Base-by-base conservation (phyloP, 2,113 vertebrate genomes). In the Apteryx mantelli region DNA sequence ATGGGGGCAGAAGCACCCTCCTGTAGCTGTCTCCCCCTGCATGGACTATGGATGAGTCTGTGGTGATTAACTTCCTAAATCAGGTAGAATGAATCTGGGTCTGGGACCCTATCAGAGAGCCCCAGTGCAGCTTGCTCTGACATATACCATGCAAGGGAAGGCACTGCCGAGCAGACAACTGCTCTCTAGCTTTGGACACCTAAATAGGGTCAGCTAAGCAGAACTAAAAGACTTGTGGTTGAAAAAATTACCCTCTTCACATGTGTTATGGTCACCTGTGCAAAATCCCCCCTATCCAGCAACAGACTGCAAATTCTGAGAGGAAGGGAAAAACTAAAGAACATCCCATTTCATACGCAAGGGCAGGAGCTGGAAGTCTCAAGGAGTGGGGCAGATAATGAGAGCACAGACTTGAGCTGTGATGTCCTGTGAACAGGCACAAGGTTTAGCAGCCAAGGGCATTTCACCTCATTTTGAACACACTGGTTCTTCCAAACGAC, bases 301-400 rank as follows among this genome's bases (percentile, higher is more conserved):
- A 75, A 48, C 28, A 65, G 24, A 28, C 12, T 42, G 20, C 55
- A 65, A 69, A 79, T 42, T 3, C 3, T 30, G 14, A 8, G 5
- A 28, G 26, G 20, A 30, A 21, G 25, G 4, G 7, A 1, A 61
- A 48, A 38, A 24, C 24, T 7, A 18, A 48, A 42, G 17, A 85
- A 28, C 1, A 0, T 71, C 32, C 26, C 40, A 17, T 66, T 56
- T 50, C 26, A 32, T 4, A 6, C 38, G 25, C 19, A 30, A 82
- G 17, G 34, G 30, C 65, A 70, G 76, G n/a, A 86, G 61, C 30
- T 32, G 60, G 44, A 18, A 26, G 14, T 55, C 38, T 80, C 1
- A 1, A 65, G 0, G 1, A 76, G 19, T 0, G 0, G 30, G 60
- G 22, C n/a, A 89, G 44, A 80, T 26, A 21, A 4, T 0, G 1